phyloP scores from a whole-genome alignment of 2,113 vertebrate species.

The Barbus barbus region DNA sequence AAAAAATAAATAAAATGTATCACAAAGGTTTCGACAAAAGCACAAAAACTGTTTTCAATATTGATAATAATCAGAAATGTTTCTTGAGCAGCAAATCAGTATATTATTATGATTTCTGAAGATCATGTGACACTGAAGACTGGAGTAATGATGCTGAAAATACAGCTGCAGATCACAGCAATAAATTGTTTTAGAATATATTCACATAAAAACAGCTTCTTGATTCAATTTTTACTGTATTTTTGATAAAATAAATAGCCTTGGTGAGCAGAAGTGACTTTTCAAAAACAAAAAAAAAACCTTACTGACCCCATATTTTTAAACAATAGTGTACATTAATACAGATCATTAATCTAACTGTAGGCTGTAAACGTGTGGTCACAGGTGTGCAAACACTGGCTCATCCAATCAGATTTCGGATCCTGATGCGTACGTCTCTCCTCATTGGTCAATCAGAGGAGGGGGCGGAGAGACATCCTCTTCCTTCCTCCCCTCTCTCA shows the following conservation, averaged over 20 bases:
- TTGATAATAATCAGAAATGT: neutral
- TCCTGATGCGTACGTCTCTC: neutral
- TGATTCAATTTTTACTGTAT: neutral
- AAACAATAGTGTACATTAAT: neutral
- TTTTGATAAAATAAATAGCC: neutral
- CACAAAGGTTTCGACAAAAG: neutral
- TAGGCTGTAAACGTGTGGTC: neutral
- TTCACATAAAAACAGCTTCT: neutral
- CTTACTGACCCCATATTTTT: neutral
- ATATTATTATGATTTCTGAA: neutral
- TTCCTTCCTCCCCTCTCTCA: slow-evolving; percentile 74
- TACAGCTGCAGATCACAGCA: neutral
- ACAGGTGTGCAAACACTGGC: too few species aligned
- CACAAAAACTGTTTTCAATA: too few species aligned
- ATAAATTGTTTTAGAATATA: neutral
- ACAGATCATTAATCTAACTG: neutral
- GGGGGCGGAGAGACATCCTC: slow-evolving; percentile 66
- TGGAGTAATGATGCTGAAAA: neutral
- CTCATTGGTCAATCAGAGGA: slow-evolving; percentile 22
- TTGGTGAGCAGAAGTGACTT: neutral
- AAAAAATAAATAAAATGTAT: neutral
- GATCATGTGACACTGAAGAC: neutral
- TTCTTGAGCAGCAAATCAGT: neutral
- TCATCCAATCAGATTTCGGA: slow-evolving; percentile 10
- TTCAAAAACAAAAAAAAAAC: too few species aligned